Evolutionary conservation across 2,797 vertebrate species (phyloP).

Genomic region (Hydrocynus forskahlii): DNA sequence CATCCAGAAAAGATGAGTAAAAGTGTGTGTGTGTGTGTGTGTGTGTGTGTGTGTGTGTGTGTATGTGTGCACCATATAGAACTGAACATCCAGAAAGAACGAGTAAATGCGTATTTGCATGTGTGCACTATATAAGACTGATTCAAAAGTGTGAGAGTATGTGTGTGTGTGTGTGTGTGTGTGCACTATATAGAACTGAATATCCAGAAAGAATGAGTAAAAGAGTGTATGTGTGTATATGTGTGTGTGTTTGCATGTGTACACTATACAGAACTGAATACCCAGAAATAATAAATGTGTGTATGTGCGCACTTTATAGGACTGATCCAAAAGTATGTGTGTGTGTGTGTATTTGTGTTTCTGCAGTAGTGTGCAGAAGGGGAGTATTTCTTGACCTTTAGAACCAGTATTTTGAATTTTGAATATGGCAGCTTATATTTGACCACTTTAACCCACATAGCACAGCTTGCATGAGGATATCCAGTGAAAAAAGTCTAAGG

Average conservation of each 20-base stretch:
- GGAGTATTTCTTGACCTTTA: not conserved
- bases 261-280: not conserved
- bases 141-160: not conserved
- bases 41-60: not conserved
- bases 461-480: not conserved
- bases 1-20: not conserved
- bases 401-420: not conserved
- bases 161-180: not conserved
- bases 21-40: not conserved
- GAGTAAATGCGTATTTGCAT: not conserved
- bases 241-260: not conserved
- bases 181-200: not conserved
- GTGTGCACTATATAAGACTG: not conserved
- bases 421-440: not conserved
- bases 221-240: not conserved
- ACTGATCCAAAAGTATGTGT: no score
- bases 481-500: not conserved
- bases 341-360: no score
- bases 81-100: not conserved
- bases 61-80: not conserved
- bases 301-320: no score
- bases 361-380: no score
- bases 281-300: not conserved
- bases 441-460: no score
- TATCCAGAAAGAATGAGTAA: no score